Percentiles rank a stretch among this genome's conserved stretches.
Conservation (phyloP, 2,113 vertebrate genomes). For the Campylomormyrus numenius region DNA sequence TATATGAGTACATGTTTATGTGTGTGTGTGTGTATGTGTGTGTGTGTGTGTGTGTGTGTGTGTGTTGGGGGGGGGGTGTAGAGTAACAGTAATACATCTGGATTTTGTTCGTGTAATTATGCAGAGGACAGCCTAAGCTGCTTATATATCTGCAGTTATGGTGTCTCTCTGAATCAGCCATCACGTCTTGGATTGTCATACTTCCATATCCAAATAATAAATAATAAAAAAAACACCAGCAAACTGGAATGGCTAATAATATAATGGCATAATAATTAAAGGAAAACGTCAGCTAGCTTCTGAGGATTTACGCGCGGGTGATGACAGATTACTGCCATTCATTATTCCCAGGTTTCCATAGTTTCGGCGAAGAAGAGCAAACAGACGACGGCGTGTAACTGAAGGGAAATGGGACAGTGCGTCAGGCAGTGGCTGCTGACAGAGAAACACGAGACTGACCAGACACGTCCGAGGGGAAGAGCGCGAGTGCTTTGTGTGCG, state of each 20-base stretch:
- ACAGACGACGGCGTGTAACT: neutral
- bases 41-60: no score
- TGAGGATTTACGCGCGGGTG: neutral
- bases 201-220: neutral
- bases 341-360: neutral
- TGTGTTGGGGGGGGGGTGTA: neutral
- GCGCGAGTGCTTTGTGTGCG: neutral
- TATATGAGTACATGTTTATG: neutral
- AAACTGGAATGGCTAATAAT: neutral
- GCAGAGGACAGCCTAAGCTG: neutral
- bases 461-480: neutral
- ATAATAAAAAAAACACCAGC: neutral
- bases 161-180: neutral
- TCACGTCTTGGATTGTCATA: neutral
- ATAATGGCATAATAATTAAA: neutral
- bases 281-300: neutral
- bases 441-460: neutral
- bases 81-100: neutral
- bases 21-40: no score
- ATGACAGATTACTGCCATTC: neutral
- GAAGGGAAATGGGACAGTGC: neutral
- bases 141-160: neutral
- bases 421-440: neutral
- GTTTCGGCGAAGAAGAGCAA: neutral
- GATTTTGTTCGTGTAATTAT: neutral